Conservation (phyloP, 2,888 invertebrate genomes). For the Oxytorus armatus region DNA sequence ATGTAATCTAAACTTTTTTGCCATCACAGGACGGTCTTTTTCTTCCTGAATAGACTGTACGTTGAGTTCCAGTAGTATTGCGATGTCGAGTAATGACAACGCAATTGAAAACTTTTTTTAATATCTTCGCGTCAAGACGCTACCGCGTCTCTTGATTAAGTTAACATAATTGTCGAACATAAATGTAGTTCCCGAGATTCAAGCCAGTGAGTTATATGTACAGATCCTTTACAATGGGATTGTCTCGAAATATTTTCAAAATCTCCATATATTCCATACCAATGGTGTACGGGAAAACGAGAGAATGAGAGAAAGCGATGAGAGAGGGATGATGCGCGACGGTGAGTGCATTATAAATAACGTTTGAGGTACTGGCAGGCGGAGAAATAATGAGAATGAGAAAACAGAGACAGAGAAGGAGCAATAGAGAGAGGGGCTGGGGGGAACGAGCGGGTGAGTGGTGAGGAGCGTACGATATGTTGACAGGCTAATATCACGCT, state of each 20-base stretch:
- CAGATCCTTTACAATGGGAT: neutral
- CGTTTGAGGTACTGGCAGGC: constrained; percentile 54
- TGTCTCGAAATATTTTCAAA: neutral
- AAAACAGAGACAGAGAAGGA: constrained; percentile 8
- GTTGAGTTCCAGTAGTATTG: too few species aligned
- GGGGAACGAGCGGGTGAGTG: constrained; percentile 46
- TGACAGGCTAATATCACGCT: constrained; percentile 80
- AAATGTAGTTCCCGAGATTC: neutral
- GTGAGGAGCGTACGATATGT: constrained; percentile 71
- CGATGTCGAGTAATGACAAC: too few species aligned
- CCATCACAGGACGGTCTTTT: too few species aligned
- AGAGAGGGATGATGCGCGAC: constrained; percentile 53
- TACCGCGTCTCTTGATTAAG: too few species aligned
- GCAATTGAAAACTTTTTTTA: too few species aligned
- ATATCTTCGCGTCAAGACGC: too few species aligned
- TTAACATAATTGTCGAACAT: too few species aligned
- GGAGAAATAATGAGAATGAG: constrained; percentile 48
- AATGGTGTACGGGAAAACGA: constrained; percentile 31
- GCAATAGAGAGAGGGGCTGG: constrained; percentile 8
- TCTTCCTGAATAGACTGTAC: too few species aligned
- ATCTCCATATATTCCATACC: constrained; percentile 26
- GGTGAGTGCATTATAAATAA: constrained; percentile 67
- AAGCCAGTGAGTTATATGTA: neutral
- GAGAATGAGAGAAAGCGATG: constrained; percentile 46
- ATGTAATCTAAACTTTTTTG: too few species aligned